Evolutionary conservation across 2,113 vertebrate species (phyloP), one percentile per base, ranked within the genome.

Genomic region (Rhinopithecus roxellana): DNA sequence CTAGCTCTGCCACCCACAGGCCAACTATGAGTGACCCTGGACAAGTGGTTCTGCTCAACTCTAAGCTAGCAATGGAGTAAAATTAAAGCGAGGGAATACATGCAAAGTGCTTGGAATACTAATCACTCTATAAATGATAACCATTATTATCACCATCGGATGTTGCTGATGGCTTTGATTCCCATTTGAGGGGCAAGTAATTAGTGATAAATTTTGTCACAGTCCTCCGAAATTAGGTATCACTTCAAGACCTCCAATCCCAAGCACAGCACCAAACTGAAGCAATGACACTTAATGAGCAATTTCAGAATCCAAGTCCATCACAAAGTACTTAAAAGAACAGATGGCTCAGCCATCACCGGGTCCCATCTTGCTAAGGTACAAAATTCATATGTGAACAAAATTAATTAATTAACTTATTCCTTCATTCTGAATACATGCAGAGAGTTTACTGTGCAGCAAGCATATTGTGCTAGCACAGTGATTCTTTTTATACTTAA

Each of bases 131-230:
- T 75, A 96, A 97, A 95, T 78, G 80, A 96, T 97, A 92, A 89
- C 70, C 75, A 94, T 97, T 75, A 92, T 94, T 90, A 95, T 90
- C 93, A 95, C 81, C 72, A 89, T 74, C 35, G 10, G 70, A n/a
- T 82, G 67, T 82, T 89, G 67, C 43, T 75, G 78, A 91, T 57
- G 89, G 93, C 59, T 74, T 1, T 95, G 97, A 93, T 94, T 97
- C 82, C 43, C 93, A 93, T 85, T 96, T 96, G 96, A 96, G 89
- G 61, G 91, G 93, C 94, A 96, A 93, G 70, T 93, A 97, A 97
- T 92, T 95, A 97, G 94, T 77, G 92, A 95, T 93, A 82, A 93
- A 89, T 90, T 97, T 94, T 89, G 96, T 95, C 91, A 91, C 50
- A 48, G 70, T 38, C n/a, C 40, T 95, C 72, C 52, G 77, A 86